These are phyloP conservation scores for Eulemur mongoz DNA, from an alignment of 2,797 vertebrate genomes.

Conservation along the genomic window DNA sequence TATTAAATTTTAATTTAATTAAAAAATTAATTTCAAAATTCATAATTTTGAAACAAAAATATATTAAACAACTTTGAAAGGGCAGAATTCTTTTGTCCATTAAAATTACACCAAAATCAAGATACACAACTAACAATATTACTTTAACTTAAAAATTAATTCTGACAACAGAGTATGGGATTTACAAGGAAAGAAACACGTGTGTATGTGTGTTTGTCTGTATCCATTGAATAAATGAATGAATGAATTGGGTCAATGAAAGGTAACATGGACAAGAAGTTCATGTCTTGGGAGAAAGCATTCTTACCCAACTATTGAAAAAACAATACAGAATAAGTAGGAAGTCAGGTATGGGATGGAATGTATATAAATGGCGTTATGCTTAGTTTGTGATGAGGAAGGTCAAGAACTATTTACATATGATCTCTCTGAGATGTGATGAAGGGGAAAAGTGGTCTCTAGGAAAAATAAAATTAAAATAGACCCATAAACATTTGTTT, in stretches of 20 bases:
- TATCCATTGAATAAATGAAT: neutral
- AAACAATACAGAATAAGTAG: neutral
- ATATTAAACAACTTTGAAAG: neutral
- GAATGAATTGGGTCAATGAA: neutral
- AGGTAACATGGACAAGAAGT: neutral
- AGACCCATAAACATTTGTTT: neutral
- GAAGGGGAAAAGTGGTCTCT: neutral
- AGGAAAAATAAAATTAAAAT: conserved; percentile 3
- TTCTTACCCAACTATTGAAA: neutral
- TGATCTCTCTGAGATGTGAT: neutral
- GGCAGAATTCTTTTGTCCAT: neutral
- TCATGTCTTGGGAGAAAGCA: neutral
- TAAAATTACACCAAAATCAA: neutral
- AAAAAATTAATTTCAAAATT: no score
- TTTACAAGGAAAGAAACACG: neutral
- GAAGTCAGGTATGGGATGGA: neutral
- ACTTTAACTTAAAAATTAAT: neutral
- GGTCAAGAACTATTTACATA: neutral
- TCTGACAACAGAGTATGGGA: neutral
- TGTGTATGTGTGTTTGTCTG: neutral
- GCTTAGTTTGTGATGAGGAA: neutral
- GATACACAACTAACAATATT: neutral
- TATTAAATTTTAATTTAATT: neutral
- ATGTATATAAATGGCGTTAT: neutral
- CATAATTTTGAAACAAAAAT: conserved; percentile 11